These are phyloP conservation scores for Delia radicum DNA, from an alignment of 1,140 invertebrate species.

Conservation along the genomic window DNA sequence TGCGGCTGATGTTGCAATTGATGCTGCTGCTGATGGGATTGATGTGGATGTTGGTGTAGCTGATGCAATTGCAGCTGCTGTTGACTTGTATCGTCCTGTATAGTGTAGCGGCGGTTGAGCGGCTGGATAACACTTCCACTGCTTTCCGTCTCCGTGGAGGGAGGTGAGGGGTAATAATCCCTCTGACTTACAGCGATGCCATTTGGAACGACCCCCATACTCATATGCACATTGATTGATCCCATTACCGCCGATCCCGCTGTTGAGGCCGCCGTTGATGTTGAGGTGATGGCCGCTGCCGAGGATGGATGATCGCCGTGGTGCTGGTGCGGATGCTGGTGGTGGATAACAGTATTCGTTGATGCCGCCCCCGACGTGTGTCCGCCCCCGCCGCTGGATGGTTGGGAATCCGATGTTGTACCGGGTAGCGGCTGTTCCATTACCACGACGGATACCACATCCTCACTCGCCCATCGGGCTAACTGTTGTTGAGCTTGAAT, in stretches of 20 bases:
- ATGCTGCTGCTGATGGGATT: slow-evolving; percentile 30
- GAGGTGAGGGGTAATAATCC: slow-evolving; percentile 56
- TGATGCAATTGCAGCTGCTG: slow-evolving; percentile 30
- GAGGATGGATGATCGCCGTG: slow-evolving; percentile 55
- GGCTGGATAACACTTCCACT: slow-evolving; percentile 56
- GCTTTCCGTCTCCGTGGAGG: slow-evolving; percentile 57
- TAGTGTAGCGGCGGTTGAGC: slow-evolving; percentile 43
- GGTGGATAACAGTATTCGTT: slow-evolving; percentile 50
- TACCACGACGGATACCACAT: slow-evolving; percentile 68
- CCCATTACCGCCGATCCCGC: slow-evolving; percentile 39
- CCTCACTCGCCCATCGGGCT: slow-evolving; percentile 89
- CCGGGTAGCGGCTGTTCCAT: slow-evolving; percentile 54
- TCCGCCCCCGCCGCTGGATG: slow-evolving; percentile 53
- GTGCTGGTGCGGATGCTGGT: slow-evolving; percentile 54
- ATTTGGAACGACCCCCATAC: slow-evolving; percentile 51
- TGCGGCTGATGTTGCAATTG: slow-evolving; percentile 32
- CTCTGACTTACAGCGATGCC: slow-evolving; percentile 57
- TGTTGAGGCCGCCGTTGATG: slow-evolving; percentile 37
- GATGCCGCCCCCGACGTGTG: slow-evolving; percentile 42
- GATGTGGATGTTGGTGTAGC: slow-evolving; percentile 31
- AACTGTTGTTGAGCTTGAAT: slow-evolving; percentile 90
- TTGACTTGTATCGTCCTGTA: slow-evolving; percentile 42
- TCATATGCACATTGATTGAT: slow-evolving; percentile 50
- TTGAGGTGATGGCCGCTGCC: slow-evolving; percentile 41
- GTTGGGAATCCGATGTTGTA: slow-evolving; percentile 54